Evolutionary conservation across 2,113 vertebrate genomes (phyloP).

Genomic region (Phycodurus eques): DNA sequence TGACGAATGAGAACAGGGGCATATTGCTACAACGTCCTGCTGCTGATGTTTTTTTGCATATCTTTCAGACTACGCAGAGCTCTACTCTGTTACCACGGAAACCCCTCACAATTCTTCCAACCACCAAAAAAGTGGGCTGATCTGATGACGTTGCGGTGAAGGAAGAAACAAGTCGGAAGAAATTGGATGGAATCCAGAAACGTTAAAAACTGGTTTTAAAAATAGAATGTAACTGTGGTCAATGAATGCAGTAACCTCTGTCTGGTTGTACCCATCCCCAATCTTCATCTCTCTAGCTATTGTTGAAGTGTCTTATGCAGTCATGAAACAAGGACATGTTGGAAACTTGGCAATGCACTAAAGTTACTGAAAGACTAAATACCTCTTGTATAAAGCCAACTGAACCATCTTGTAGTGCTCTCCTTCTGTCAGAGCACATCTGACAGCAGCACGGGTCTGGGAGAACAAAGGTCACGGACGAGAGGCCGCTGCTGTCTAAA

Average conservation of each 20-base stretch:
- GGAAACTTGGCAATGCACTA: neutral
- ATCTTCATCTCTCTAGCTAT: slow-evolving; percentile 20
- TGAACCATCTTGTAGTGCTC: neutral
- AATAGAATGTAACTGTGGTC: neutral
- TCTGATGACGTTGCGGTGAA: neutral
- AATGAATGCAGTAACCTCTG: slow-evolving; percentile 22
- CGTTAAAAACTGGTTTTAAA: slow-evolving; percentile 4
- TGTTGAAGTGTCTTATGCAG: neutral
- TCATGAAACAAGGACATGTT: slow-evolving; percentile 26
- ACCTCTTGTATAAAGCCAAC: neutral
- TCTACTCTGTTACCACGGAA: slow-evolving; percentile 68
- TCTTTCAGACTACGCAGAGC: slow-evolving; percentile 43
- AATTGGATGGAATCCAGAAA: slow-evolving; percentile 14
- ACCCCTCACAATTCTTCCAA: slow-evolving; percentile 25
- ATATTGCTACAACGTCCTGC: neutral
- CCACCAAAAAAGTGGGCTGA: slow-evolving; percentile 24
- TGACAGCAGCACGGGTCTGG: neutral
- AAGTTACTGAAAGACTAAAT: neutral
- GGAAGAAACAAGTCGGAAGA: slow-evolving; percentile 1
- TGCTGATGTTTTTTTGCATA: slow-evolving; percentile 2
- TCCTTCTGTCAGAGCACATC: neutral
- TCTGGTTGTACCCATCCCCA: slow-evolving; percentile 14
- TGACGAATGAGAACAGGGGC: slow-evolving; percentile 8
- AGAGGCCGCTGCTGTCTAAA: slow-evolving; percentile 13
- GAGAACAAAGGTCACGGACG: slow-evolving; percentile 20